These are phyloP conservation scores for Plebejus anna DNA, from an alignment of 2,888 invertebrate genomes.

Conservation along the genomic window DNA sequence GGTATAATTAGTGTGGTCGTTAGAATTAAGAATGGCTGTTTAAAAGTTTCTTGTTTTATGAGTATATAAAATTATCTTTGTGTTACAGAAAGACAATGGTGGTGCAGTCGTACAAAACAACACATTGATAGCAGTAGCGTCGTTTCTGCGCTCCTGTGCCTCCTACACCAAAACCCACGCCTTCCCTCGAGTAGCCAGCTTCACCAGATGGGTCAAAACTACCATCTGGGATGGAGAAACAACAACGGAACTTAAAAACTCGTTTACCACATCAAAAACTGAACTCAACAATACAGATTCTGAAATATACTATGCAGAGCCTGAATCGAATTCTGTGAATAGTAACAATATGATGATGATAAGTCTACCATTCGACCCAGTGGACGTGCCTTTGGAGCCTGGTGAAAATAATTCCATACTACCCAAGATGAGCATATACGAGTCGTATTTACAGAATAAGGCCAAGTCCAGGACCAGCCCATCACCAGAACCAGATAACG, in stretches of 20 bases:
- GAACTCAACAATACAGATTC: constrained; percentile 44
- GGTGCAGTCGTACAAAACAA: constrained; percentile 70
- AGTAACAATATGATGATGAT: constrained; percentile 49
- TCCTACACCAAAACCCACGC: constrained; percentile 65
- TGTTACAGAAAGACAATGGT: constrained; percentile 68
- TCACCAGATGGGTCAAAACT: constrained; percentile 61
- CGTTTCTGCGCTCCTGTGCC: constrained; percentile 63
- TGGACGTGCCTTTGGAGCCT: constrained; percentile 67
- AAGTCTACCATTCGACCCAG: constrained; percentile 63
- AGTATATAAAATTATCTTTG: neutral
- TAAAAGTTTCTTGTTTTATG: neutral
- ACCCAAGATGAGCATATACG: constrained; percentile 68
- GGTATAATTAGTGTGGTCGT: too few relatives aligned
- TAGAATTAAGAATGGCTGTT: too few relatives aligned
- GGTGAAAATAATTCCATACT: constrained; percentile 65
- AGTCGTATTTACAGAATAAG: constrained; percentile 63
- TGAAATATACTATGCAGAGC: constrained; percentile 45
- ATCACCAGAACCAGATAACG: constrained; percentile 43
- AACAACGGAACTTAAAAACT: constrained; percentile 35
- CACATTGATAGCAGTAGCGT: constrained; percentile 58
- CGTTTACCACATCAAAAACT: constrained; percentile 33
- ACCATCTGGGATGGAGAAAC: constrained; percentile 70
- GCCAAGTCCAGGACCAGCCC: constrained; percentile 53
- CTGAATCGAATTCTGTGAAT: constrained; percentile 37
- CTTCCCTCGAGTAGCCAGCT: constrained; percentile 62